A percentile compares a stretch with the other conserved stretches of the same genome.
Conservation (phyloP, 1,140 invertebrate species). For the Matsumurasca onukii region DNA sequence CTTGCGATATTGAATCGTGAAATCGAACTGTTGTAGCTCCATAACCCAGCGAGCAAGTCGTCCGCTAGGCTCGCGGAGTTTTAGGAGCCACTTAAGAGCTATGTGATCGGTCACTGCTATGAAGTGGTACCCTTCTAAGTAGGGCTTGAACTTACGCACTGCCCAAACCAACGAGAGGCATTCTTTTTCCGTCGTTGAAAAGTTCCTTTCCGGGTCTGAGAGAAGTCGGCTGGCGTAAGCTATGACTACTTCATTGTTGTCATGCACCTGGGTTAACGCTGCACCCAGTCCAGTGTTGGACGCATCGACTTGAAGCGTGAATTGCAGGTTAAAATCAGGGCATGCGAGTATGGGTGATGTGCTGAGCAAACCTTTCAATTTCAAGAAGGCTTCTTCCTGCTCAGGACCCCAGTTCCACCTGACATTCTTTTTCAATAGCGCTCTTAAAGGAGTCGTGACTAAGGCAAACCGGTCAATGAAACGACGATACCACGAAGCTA, state of each 20-base stretch:
- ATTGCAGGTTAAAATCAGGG: slow-evolving; percentile 35
- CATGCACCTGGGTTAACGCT: no score
- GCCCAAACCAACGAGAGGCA: not conserved
- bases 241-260: no score
- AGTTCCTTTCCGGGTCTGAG: no score
- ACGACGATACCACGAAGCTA: slow-evolving; percentile 42
- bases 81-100: not conserved
- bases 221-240: no score
- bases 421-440: slow-evolving; percentile 41
- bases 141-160: not conserved
- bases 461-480: slow-evolving; percentile 44
- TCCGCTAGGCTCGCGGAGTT: not conserved
- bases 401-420: slow-evolving; percentile 31
- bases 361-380: slow-evolving; percentile 40
- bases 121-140: not conserved
- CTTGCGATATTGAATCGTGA: not conserved
- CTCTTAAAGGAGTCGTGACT: slow-evolving; percentile 42
- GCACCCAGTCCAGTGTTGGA: not conserved
- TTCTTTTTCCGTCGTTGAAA: not conserved
- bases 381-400: slow-evolving; percentile 34
- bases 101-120: not conserved
- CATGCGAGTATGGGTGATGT: slow-evolving; percentile 38
- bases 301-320: not conserved
- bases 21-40: no score
- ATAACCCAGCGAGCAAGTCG: no score